Base-by-base conservation (phyloP, 2,888 invertebrate genomes). In the Dolichomitus sp. region DNA sequence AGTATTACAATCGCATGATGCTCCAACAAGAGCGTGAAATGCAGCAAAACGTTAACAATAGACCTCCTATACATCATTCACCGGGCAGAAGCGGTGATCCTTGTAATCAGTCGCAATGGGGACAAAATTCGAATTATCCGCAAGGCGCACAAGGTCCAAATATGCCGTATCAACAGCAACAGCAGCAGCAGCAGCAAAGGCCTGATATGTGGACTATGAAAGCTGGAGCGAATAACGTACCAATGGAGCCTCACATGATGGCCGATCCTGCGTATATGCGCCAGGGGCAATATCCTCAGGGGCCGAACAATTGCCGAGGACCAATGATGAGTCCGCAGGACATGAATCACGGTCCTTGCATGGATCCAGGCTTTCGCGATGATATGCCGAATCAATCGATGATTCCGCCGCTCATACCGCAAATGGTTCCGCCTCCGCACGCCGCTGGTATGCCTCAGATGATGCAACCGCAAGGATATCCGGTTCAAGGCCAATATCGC, bases 151-250 rank as follows among this genome's bases (percentile, higher is more conserved):
- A 83, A 45, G 73, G 68, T 0, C 59, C 81, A 12, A 80, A 81
- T 30, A 78, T 85, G 59, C 61, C 27, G 7, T 84, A 81, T 57
- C 75, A 12, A n/a, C 57, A 57, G 6, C 72, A 23, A 23, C 23
- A 70, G 19, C 83, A 75, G 48, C 66, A 72, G 17, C 81, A 84
- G 30, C 80, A 54, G 50, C 80, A 80, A 17, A 87, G 87, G 12
- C 86, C 86, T 19, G 90, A 90, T 14, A 87, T 87, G 80, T 90
- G 90, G 90, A 85, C 84, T 45, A 84, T 84, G 74, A 80, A 42
- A 19, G 57, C 33, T 14, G 81, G 59, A 3, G 30, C 85, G 19
- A 84, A 85, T 65, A 63, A 83, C 40, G 50, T 52, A 5, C 79
- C 80, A 0, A 83, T 87, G 69, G 89, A 89, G n/a, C 70, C 85